Evolutionary conservation across 2,888 invertebrate genomes (phyloP), one percentile per base, ranked within the genome.

Genomic region (Heterodera filipjevi): DNA sequence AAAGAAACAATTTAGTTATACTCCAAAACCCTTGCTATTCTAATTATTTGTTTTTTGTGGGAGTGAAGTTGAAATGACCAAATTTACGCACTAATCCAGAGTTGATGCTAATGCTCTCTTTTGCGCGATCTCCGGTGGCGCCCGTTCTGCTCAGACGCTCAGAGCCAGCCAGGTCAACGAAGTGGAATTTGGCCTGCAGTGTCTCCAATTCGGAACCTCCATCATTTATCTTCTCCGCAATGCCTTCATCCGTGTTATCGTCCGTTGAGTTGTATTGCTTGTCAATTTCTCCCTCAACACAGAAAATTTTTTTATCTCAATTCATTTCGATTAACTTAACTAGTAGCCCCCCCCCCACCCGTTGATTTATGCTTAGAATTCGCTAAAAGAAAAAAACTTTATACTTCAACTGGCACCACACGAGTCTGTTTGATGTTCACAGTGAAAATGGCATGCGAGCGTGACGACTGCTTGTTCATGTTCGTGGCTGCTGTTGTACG

Each of bases 401-500:
- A 14, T 70, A 64, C 76, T 2, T 79, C 77, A 3, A 75, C 59
- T 14, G 81, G 64, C 30, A 81, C 82, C 32, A 72, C 66, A 30
- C 79, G 71, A 35, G 85, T 83, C 77, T 88, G 88, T 71, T 83
- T 82, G 33, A 88, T 66, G 33, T 80, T 80, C 33, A 99, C 91
- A 0, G 97, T 96, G 90, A 98, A 99, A 81, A 99, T 95, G 1
- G 98, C 98, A 90, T 99, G 99, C 46, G 96, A 96, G 81, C 98
- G 91, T 0, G 96, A 96, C 0, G 96, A 97, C 84, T 95, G 94
- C 0, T 95, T 94, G 91, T 99, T 99, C 98, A 99, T 99, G 91
- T 96, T 95, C 0, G 98, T 99, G 73, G 95, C 94, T n/a, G 95
- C 98, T 0, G 98, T 98, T 8, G 97, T 96, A n/a, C 99, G 92